These are phyloP conservation scores for Mesorhabditis spiculigera DNA, from an alignment of 2,888 invertebrate genomes.

Conservation along the genomic window DNA sequence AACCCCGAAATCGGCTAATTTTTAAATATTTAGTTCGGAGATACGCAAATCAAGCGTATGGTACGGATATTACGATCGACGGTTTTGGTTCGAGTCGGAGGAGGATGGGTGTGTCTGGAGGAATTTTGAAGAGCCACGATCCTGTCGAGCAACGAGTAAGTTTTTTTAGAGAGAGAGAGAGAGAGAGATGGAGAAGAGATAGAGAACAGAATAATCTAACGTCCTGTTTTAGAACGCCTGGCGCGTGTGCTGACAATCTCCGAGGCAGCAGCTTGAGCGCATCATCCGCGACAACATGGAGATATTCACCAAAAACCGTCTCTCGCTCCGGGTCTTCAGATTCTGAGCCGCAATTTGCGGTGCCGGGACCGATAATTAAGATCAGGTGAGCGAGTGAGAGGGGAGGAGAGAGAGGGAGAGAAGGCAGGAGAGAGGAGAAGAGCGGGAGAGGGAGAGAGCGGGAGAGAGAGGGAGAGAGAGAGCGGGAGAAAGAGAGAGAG, in stretches of 20 bases:
- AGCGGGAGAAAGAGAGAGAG: too few species aligned
- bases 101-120: slow-evolving; percentile 98
- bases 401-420: too few species aligned
- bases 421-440: too few species aligned
- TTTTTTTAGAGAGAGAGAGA: not conserved
- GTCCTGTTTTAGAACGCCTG: too few species aligned
- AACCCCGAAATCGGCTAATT: not conserved
- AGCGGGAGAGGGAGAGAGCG: too few species aligned
- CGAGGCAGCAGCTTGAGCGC: too few species aligned
- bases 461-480: too few species aligned
- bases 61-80: slow-evolving; percentile 97
- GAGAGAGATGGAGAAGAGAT: not conserved
- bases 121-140: slow-evolving; percentile 99
- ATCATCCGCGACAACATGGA: slow-evolving; percentile 86
- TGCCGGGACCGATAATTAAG: slow-evolving; percentile 33
- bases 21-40: slow-evolving; percentile 80
- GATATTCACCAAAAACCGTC: slow-evolving; percentile 84
- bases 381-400: slow-evolving; percentile 17
- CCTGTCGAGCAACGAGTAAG: slow-evolving; percentile 79
- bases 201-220: not conserved
- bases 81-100: slow-evolving; percentile 99
- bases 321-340: slow-evolving; percentile 14
- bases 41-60: slow-evolving; percentile 93
- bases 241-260: too few species aligned
- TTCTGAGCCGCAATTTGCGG: not conserved